Conservation (phyloP, 1,140 invertebrate species). For the Venustaconcha ellipsiformis region DNA sequence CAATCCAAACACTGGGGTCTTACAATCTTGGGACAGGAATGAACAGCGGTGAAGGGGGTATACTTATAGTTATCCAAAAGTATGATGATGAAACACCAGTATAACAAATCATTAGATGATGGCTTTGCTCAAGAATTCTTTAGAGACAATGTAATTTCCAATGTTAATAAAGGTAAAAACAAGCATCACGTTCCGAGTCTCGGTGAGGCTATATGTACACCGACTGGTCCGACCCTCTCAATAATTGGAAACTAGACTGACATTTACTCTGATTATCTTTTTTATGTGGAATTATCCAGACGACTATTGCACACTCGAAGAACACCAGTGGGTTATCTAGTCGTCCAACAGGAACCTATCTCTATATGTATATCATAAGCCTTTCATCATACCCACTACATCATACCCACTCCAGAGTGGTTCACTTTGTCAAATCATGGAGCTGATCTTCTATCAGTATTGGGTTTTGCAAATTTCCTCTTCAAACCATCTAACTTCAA, state of each 20-base stretch:
- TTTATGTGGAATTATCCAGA: slow-evolving; percentile 27
- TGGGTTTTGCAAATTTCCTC: neutral
- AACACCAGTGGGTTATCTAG: slow-evolving; percentile 1
- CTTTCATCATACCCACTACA: neutral
- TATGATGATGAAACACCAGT: too few species aligned
- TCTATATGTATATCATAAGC: neutral
- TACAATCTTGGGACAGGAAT: too few species aligned
- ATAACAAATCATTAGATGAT: too few species aligned
- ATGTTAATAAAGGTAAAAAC: slow-evolving; percentile 75
- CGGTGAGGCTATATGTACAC: too few species aligned
- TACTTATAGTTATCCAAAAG: neutral
- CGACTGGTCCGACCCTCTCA: slow-evolving; percentile 70
- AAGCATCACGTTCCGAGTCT: too few species aligned
- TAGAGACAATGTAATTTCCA: slow-evolving; percentile 81
- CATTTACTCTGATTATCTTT: slow-evolving; percentile 20
- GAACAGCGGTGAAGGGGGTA: too few species aligned
- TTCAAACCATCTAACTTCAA: neutral
- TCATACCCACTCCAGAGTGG: neutral
- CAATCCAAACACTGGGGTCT: too few species aligned
- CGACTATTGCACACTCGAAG: slow-evolving; percentile 19
- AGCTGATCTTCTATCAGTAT: neutral
- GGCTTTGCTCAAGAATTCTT: slow-evolving; percentile 70
- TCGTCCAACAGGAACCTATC: neutral
- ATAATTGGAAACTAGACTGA: slow-evolving; percentile 74
- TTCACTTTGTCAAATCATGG: neutral